Evolutionary conservation across 2,888 invertebrate species (phyloP).

Genomic region (Eupithecia centaureata): DNA sequence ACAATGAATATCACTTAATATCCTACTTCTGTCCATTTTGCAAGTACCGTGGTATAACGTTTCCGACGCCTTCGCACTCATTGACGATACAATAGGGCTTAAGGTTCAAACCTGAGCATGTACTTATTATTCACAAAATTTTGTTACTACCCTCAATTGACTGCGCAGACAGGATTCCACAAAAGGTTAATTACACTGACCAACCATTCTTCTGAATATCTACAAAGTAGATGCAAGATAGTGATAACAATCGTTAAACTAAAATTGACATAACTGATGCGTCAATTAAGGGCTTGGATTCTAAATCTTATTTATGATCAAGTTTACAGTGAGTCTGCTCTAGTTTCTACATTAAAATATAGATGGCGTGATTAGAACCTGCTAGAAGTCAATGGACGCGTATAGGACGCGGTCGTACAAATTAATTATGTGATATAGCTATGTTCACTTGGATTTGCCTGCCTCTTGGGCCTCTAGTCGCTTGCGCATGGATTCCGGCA

Average conservation of each 20-base stretch:
- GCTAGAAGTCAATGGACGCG: slow-evolving; percentile 1
- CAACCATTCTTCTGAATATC: background rate
- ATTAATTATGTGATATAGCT: slow-evolving; percentile 26
- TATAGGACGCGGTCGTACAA: slow-evolving; percentile 20
- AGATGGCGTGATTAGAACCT: background rate
- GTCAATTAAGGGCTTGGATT: background rate
- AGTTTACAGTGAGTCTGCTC: background rate
- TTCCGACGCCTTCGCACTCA: slow-evolving; percentile 4
- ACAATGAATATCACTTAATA: slow-evolving; percentile 37
- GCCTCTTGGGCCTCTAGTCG: slow-evolving; percentile 83
- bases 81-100: background rate
- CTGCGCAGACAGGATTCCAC: background rate
- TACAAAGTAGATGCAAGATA: background rate
- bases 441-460: slow-evolving; percentile 64
- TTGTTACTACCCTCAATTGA: slow-evolving; percentile 1
- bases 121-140: background rate
- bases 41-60: slow-evolving; percentile 27
- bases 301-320: background rate
- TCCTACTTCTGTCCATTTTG: slow-evolving; percentile 25
- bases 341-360: background rate
- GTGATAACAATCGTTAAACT: background rate
- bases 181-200: background rate
- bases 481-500: slow-evolving; percentile 95
- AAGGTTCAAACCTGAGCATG: background rate
- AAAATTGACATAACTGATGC: background rate